Evolutionary conservation across 2,797 vertebrate species (phyloP), one percentile per base, ranked within the genome.

Genomic region (Spheniscus humboldti): DNA sequence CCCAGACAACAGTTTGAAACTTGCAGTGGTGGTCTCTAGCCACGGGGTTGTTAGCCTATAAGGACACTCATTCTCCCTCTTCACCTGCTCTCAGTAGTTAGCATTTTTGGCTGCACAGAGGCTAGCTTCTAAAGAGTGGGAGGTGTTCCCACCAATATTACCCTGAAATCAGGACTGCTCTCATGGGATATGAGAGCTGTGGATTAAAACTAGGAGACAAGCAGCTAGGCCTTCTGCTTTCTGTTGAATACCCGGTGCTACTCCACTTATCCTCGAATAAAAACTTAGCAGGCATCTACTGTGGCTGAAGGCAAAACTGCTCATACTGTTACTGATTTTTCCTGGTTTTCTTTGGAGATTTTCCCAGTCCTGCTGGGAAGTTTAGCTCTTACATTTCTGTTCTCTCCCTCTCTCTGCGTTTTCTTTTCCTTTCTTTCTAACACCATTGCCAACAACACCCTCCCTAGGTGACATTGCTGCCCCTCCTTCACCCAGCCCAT

Each of bases 161-260:
- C 11, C 14, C 33, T 19, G 0, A 56, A 37, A 25, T 5, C 7
- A 24, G 33, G 37, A 20, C 23, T 74, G 10, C 19, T 90, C 81
- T 67, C 13, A 53, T 39, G 45, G 35, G 6, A 20, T 48, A 23
- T 56, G 41, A 63, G 9, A 77, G 15, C 24, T 63, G 30, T 22
- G 24, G 53, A 67, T 80, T 88, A 76, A 78, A 86, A 55, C 17
- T 50, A 37, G 43, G 55, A 85, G 43, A 25, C 10, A 52, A 43
- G 31, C 24, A 88, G 18, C 20, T 30, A 67, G 22, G 13, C n/a
- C 64, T 86, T 71, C 53, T 72, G 19, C 24, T 74, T 41, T 66
- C 45, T 87, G 41, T 3, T 3, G 64, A 64, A 63, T 12, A 80
- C 23, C 2, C 0, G 0, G 8, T 33, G 18, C n/a, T 75, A 56